A percentile compares a stretch with the other conserved stretches of the same genome.
These are phyloP conservation scores for Myotis lucifugus DNA, from an alignment of 2,113 vertebrate genomes.

Conservation along the genomic window DNA sequence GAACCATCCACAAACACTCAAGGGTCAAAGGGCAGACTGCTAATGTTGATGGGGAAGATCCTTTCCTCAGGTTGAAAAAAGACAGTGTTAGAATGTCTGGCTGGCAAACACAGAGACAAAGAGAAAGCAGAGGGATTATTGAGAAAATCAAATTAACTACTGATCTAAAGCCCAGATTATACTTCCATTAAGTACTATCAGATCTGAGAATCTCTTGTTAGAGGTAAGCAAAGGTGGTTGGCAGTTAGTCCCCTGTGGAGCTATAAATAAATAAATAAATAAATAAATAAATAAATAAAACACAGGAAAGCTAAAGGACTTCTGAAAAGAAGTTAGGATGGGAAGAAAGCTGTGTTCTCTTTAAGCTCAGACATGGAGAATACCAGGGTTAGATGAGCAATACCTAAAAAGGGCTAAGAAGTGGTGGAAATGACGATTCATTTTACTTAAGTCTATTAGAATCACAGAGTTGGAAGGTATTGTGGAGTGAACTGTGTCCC, in stretches of 20 bases:
- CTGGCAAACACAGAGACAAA: background rate
- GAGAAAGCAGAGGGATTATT: background rate
- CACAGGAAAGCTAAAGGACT: background rate
- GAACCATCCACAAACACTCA: background rate
- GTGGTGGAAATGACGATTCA: background rate
- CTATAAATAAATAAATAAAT: background rate
- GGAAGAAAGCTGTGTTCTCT: background rate
- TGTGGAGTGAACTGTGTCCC: background rate
- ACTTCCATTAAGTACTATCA: conserved; percentile 36
- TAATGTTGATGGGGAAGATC: rapidly evolving
- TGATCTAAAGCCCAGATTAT: conserved; percentile 40
- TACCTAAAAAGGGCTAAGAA: background rate
- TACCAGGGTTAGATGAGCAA: background rate
- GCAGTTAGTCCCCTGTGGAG: background rate
- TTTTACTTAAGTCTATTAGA: background rate
- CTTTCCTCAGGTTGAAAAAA: background rate
- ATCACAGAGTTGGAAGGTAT: background rate
- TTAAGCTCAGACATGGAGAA: background rate
- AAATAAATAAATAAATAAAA: too few relatives aligned
- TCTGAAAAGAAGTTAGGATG: background rate
- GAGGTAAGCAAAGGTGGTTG: background rate
- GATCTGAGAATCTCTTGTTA: conserved; percentile 36
- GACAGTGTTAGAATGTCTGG: background rate
- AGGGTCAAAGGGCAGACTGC: background rate
- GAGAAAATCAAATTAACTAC: conserved; percentile 51